These are phyloP conservation scores for Ormyrus rosae DNA, from an alignment of 2,888 invertebrate genomes.

Conservation along the genomic window DNA sequence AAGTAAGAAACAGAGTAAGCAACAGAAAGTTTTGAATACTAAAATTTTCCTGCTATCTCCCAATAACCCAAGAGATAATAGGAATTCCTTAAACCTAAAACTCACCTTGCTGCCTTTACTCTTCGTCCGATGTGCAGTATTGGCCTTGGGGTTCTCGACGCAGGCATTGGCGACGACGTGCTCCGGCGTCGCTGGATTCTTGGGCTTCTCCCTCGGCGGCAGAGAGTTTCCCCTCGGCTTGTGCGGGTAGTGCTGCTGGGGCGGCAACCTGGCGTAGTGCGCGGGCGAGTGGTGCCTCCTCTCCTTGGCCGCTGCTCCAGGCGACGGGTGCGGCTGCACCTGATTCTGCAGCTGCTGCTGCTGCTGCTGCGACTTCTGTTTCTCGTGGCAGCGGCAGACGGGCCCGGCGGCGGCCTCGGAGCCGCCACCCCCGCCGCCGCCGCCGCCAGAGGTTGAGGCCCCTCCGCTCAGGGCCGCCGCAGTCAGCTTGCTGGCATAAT, in stretches of 20 bases:
- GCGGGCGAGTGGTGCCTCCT: slow-evolving; percentile 28
- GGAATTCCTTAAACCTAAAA: background rate
- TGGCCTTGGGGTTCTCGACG: slow-evolving; percentile 53
- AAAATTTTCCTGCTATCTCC: no score
- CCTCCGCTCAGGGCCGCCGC: slow-evolving; percentile 81
- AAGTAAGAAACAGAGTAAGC: no score
- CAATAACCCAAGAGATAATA: no score
- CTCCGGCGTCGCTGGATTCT: slow-evolving; percentile 57
- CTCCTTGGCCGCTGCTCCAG: slow-evolving; percentile 55
- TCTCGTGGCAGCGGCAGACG: slow-evolving; percentile 73
- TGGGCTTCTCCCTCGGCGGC: slow-evolving; percentile 15
- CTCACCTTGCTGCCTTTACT: slow-evolving; percentile 54
- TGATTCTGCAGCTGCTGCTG: slow-evolving; percentile 57
- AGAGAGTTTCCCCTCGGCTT: slow-evolving; percentile 35
- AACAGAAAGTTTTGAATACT: no score
- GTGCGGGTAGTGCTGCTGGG: slow-evolving; percentile 52
- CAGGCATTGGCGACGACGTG: slow-evolving; percentile 41
- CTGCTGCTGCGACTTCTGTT: slow-evolving; percentile 61
- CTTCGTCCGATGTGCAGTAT: slow-evolving; percentile 36
- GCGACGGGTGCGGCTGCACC: slow-evolving; percentile 54
- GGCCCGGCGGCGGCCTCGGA: slow-evolving; percentile 74
- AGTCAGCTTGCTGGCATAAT: slow-evolving; percentile 83
- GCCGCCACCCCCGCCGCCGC: slow-evolving; percentile 75
- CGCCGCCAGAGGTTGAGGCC: slow-evolving; percentile 63
- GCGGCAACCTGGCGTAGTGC: slow-evolving; percentile 28